phyloP scores from a whole-genome alignment of 2,113 vertebrate genomes.

The Dasyurus viverrinus region DNA sequence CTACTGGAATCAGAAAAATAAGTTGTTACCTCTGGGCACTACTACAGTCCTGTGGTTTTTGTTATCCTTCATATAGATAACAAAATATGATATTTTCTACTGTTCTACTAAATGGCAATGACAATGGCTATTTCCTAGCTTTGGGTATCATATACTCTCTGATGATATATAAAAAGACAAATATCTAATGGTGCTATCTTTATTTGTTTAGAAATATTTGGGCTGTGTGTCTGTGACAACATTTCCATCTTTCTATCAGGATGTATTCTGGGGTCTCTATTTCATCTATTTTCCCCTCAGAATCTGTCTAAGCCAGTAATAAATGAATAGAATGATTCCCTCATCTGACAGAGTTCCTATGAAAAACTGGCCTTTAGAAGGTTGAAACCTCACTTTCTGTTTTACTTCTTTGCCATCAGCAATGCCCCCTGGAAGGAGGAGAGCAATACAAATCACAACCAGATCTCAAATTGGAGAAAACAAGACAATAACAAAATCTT shows the following conservation, averaged over 20 bases:
- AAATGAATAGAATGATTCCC: background rate
- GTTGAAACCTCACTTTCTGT: slow-evolving; percentile 25
- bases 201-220: background rate
- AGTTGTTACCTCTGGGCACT: background rate
- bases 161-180: fast-evolving
- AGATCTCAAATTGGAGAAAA: slow-evolving; percentile 15
- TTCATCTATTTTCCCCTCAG: background rate
- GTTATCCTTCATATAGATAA: background rate
- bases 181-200: fast-evolving
- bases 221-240: background rate
- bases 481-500: slow-evolving; percentile 30
- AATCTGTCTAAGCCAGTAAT: background rate
- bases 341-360: background rate
- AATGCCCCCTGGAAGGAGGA: slow-evolving; percentile 36
- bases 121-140: background rate
- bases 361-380: slow-evolving; percentile 37
- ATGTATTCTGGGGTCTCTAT: background rate
- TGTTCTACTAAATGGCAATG: background rate
- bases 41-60: background rate
- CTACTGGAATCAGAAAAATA: background rate
- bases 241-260: background rate
- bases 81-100: background rate
- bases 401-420: slow-evolving; percentile 37
- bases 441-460: slow-evolving; percentile 42
- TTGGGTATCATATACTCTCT: background rate